Evolutionary conservation across 1,140 invertebrate genomes (phyloP), one percentile per base, ranked within the genome.

Genomic region (Hetaerina americana): DNA sequence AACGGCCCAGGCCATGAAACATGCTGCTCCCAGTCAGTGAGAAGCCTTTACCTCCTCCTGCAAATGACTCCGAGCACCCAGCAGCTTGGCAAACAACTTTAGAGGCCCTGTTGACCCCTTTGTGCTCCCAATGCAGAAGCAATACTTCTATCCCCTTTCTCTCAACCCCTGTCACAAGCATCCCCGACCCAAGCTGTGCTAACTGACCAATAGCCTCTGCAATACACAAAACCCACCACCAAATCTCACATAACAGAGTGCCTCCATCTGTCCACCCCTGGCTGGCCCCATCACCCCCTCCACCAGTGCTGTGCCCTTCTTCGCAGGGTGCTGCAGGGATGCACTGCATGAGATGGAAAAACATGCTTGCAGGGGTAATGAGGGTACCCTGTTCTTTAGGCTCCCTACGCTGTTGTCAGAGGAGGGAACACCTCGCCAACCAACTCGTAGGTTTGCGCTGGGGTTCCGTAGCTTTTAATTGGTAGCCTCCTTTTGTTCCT

Each of bases 361-460:
- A 57, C 40, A 57, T n/a, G 22, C 15, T 57, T 57, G 67, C 25
- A 68, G 67, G n/a, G 25, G 67, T 12, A 28, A 26, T 68, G 67
- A 68, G 27, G 27, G 67, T 68, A n/a, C n/a, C n/a, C 18, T 28
- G 27, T 15, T 26, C n/a, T 18, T 24, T 68, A 2, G 67, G 67
- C 12, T 18, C 18, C 67, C 25, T 15, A 18, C 25, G 15, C 25
- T 25, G 67, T 68, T 69, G 89, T 91, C 89, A 91, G 83, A 91
- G 89, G 81, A 90, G 79, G 78, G 84, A 85, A 84, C 89, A 91
- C 79, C 88, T 85, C 27, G 88, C 85, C 75, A 90, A 82, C 88
- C 89, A 90, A 79, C 87, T 89, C 75, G 87, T 84, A 71, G 88
- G 87, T 81, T 91, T 91, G 81, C 87, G 85, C 77, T 87, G 85